Evolutionary conservation across 92 coral and sea anemone genomes (phyloP), one percentile per base, ranked within the genome.

Genomic region (Porites divaricata): DNA sequence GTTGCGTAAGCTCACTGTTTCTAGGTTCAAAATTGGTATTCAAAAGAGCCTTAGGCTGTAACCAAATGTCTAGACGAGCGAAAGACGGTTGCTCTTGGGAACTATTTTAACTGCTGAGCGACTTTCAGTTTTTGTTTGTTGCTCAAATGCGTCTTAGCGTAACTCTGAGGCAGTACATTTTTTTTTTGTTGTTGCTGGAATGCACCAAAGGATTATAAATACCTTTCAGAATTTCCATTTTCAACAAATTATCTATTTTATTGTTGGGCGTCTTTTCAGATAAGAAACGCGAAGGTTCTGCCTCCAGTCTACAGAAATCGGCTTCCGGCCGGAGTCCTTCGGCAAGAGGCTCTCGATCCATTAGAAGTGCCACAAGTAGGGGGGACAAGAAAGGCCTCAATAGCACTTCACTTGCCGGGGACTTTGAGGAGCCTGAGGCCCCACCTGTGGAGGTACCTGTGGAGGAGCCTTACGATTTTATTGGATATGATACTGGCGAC

Each of bases 401-500:
- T 61, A 89, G 91, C 85, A 87, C 86, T 78, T 92, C 95, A 24
- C 92, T 94, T 17, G 79, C 88, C 52, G 83, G 81, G 50, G 94
- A 94, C 61, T 84, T 85, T 6, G 96, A 78, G 57, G 94, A 86
- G 59, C 85, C 86, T 51, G 94, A 90, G 52, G 75, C 80, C 67
- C 80, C 66, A 2, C 86, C 90, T 51, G 76, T 76, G 66, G 95
- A 88, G 71, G 83, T 82, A 4, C 81, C 88, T 21, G 88, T 77
- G 14, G 95, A 93, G 67, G 90, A 96, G 71, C 67, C 68, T 11
- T 89, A 78, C 80, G 93, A 93, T 76, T 96, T 96, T 88, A 87
- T 96, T 78, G 99, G 99, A 75, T 96, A 96, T 79, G 98, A 96
- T 81, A 95, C 93, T 41, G 99, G 99, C 11, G 99, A 96, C 77